Evolutionary conservation across 2,888 invertebrate species (phyloP).

Genomic region (Trichacis sp.): DNA sequence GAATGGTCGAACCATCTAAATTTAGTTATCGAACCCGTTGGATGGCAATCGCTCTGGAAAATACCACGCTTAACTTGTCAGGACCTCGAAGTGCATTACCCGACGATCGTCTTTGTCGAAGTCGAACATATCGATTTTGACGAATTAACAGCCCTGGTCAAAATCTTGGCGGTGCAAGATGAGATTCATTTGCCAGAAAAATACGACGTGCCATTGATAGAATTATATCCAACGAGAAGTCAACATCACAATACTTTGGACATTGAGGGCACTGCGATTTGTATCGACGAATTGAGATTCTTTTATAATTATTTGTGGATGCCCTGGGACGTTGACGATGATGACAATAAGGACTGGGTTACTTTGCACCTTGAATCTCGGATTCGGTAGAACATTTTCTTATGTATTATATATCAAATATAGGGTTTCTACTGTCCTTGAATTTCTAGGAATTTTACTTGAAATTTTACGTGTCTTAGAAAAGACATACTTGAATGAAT

Average conservation of each 20-base stretch:
- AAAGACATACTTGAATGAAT: too few species aligned
- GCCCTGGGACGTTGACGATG: constrained; percentile 80
- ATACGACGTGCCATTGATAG: constrained; percentile 74
- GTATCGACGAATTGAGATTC: constrained; percentile 76
- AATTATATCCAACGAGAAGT: constrained; percentile 76
- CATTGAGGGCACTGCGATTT: constrained; percentile 74
- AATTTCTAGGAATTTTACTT: too few species aligned
- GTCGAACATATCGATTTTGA: constrained; percentile 73
- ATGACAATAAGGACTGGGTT: constrained; percentile 74
- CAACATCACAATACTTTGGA: constrained; percentile 74
- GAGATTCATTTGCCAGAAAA: constrained; percentile 74
- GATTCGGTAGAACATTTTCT: constrained; percentile 52
- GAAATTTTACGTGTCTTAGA: too few species aligned
- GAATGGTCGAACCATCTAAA: constrained; percentile 74
- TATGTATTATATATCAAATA: not conserved
- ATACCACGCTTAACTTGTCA: constrained; percentile 76
- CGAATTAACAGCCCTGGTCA: constrained; percentile 72
- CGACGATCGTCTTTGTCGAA: constrained; percentile 74
- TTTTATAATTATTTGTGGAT: constrained; percentile 77
- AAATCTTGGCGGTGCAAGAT: constrained; percentile 76
- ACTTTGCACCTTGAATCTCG: constrained; percentile 71
- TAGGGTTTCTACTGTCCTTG: too few species aligned
- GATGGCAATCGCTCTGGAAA: constrained; percentile 81
- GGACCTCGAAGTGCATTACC: constrained; percentile 75
- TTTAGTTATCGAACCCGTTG: constrained; percentile 74